A percentile compares a stretch with the other conserved stretches of the same genome.
phyloP scores from a whole-genome alignment of 2,888 invertebrate species.

The Argyra leucocephala region DNA sequence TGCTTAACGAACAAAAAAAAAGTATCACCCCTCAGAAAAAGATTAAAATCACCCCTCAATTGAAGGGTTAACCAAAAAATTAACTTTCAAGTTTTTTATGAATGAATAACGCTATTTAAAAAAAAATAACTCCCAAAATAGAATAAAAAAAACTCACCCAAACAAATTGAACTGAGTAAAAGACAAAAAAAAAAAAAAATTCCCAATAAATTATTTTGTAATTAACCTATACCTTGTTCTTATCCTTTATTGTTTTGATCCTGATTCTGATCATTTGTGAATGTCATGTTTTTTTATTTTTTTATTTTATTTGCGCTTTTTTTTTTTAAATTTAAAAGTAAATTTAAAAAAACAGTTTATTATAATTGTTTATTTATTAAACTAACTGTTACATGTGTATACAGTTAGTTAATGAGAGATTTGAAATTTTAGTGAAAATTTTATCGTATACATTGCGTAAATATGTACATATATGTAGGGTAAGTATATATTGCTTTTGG shows the following conservation, averaged over 20 bases:
- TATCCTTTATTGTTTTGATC: not conserved
- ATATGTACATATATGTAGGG: no score
- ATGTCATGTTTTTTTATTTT: no score
- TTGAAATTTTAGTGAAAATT: no score
- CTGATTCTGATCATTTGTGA: no score
- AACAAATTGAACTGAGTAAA: not conserved
- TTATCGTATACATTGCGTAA: no score
- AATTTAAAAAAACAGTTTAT: no score
- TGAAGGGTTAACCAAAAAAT: conserved; percentile 2
- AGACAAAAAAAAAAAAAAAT: not conserved
- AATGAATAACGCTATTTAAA: not conserved
- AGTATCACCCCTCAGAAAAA: not conserved
- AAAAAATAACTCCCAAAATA: not conserved
- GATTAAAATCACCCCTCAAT: not conserved
- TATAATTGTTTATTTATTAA: no score
- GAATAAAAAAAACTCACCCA: not conserved
- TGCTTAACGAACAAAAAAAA: not conserved
- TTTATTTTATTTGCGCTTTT: no score
- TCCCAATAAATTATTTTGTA: conserved; percentile 6
- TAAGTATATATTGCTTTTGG: no score
- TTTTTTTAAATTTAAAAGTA: no score
- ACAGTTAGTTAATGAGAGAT: no score
- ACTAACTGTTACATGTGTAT: no score
- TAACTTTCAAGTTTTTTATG: not conserved
- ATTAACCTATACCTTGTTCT: not conserved